Evolutionary conservation across 2,113 vertebrate genomes (phyloP), one percentile per base, ranked within the genome.

Genomic region (Pelvicachromis taeniatus): DNA sequence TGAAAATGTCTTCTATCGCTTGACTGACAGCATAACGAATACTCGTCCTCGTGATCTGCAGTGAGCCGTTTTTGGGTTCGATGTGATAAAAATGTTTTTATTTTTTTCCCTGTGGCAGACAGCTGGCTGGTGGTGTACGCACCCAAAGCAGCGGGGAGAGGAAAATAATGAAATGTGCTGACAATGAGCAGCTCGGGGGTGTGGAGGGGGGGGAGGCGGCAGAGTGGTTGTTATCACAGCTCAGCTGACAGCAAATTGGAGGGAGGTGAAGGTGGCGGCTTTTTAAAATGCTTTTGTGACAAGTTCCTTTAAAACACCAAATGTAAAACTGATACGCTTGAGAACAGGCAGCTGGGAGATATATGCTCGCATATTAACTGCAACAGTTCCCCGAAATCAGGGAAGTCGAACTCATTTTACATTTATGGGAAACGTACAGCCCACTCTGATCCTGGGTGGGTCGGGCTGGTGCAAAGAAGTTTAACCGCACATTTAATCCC

Each of bases 101-200:
- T 21, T 33, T 45, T 35, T 23, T 19, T n/a, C 59, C 23, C 52
- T 56, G 42, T 68, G 63, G 33, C 17, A 21, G 86, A 89, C 90
- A 83, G 87, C 79, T 63, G 82, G 85, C 55, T 87, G 83, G 61
- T 82, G 86, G 75, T 86, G 55, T 31, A 14, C 13, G 17, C 83
- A 59, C 38, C 73, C 68, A 52, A 54, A 84, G 73, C 59, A 53
- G 59, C 4, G 1, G 52, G 61, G 83, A 89, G 84, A 82, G 61
- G 53, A 33, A 77, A 77, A 87, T 77, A 87, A 86, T 75, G 52
- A 89, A 91, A 89, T 63, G 85, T 83, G 78, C 84, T 38, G 83
- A 90, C 83, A 84, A 79, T 55, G 59, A 92, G 61, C 63, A 45
- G 85, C 86, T 83, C 80, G 38, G 59, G 85, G 81, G n/a, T 29